Percentiles rank a stretch among this genome's conserved stretches.
These are phyloP conservation scores for Eupristina koningsbergeri DNA, from an alignment of 1,140 invertebrate species.

Conservation along the genomic window DNA sequence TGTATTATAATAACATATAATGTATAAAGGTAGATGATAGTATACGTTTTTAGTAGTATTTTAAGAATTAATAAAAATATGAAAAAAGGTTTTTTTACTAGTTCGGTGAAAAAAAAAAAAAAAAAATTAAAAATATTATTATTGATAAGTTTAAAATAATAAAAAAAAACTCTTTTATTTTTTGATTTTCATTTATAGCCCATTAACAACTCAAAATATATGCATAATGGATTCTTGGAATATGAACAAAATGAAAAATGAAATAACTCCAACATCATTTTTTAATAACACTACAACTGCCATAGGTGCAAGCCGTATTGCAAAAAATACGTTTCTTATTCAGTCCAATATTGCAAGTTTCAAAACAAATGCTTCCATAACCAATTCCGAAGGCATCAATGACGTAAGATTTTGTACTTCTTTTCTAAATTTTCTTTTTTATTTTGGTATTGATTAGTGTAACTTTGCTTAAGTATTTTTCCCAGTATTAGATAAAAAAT, in stretches of 20 bases:
- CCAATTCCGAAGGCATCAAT: constrained; percentile 73
- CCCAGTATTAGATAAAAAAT: too few species aligned
- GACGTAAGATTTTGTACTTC: constrained; percentile 62
- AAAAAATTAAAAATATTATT: too few species aligned
- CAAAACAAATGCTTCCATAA: constrained; percentile 69
- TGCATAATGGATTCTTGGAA: constrained; percentile 71
- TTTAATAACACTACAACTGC: constrained; percentile 57
- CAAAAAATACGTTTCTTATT: constrained; percentile 54
- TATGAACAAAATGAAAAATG: constrained; percentile 58
- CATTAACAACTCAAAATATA: constrained; percentile 73
- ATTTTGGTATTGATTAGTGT: background rate
- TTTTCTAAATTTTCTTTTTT: background rate
- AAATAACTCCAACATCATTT: constrained; percentile 64
- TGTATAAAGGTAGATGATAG: too few species aligned
- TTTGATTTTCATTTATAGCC: too few species aligned
- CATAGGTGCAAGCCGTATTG: constrained; percentile 57
- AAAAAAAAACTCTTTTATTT: too few species aligned
- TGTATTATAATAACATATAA: too few species aligned
- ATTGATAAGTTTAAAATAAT: too few species aligned
- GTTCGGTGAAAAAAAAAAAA: too few species aligned
- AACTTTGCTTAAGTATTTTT: too few species aligned
- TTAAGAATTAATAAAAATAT: too few species aligned
- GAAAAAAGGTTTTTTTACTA: too few species aligned
- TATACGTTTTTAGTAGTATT: too few species aligned
- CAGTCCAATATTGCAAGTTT: constrained; percentile 51